Conservation (phyloP, 2,797 vertebrate species). For the Peromyscus melanophrys region DNA sequence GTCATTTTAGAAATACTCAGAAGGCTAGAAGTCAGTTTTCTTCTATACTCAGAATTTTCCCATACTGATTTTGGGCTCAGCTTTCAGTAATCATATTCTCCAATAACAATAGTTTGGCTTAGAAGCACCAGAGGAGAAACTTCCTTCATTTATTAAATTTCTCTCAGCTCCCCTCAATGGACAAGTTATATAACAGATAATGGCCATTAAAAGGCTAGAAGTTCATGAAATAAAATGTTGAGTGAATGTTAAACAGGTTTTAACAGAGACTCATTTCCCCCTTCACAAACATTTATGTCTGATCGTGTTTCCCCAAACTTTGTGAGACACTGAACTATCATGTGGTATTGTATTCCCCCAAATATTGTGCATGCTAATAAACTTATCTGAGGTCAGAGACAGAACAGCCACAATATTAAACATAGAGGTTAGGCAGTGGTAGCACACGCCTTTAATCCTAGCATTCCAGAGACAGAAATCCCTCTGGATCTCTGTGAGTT, state of each 20-base stretch:
- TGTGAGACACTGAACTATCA: not conserved
- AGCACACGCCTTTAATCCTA: no score
- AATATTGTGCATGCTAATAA: no score
- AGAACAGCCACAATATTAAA: no score
- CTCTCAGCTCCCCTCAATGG: conserved; percentile 16
- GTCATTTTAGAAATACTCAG: conserved; percentile 68
- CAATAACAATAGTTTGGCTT: conserved; percentile 58
- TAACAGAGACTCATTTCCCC: not conserved
- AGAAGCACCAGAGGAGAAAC: conserved; percentile 27
- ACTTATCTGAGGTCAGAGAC: no score
- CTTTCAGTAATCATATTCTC: conserved; percentile 65
- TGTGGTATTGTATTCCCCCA: no score
- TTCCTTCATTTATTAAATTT: conserved; percentile 42
- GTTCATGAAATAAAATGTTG: not conserved
- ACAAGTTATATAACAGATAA: not conserved
- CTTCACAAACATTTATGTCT: not conserved
- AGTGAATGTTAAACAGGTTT: not conserved
- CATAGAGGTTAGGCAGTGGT: no score
- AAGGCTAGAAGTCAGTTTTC: conserved; percentile 55
- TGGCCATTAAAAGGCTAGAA: not conserved
- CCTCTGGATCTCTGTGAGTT: no score
- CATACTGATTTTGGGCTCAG: not conserved
- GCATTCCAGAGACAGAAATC: no score
- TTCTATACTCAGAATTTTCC: conserved; percentile 58
- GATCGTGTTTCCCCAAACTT: not conserved